These are phyloP conservation scores for Phoxinus dragarum DNA, from an alignment of 2,797 vertebrate species.

Conservation along the genomic window DNA sequence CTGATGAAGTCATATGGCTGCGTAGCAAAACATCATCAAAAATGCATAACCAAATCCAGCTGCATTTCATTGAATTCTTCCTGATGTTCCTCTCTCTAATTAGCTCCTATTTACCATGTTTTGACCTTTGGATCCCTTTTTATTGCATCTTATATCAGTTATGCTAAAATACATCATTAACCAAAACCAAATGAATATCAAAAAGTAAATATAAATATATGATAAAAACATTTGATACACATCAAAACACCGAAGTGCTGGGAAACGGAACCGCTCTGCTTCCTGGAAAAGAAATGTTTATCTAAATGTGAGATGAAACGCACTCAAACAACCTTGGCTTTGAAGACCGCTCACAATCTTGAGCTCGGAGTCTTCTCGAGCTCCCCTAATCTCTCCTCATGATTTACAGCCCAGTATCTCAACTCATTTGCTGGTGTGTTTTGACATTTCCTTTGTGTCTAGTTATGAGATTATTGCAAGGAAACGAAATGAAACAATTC, in stretches of 20 bases:
- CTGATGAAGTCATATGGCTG: neutral
- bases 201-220: neutral
- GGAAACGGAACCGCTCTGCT: neutral
- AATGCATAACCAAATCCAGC: neutral
- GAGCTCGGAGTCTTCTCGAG: neutral
- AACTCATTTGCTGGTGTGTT: constrained; percentile 17
- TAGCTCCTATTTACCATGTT: neutral
- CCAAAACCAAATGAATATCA: neutral
- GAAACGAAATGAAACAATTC: neutral
- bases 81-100: neutral
- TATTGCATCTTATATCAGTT: neutral
- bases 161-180: constrained; percentile 12
- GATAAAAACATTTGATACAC: constrained; percentile 14
- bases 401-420: constrained; percentile 6
- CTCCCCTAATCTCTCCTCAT: constrained; percentile 21
- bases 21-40: neutral
- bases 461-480: constrained; percentile 14
- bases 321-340: constrained; percentile 8
- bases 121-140: neutral
- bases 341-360: constrained; percentile 17
- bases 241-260: neutral
- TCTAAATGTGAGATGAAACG: constrained; percentile 34
- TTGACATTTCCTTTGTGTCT: constrained; percentile 19
- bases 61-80: neutral
- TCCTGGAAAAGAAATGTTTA: constrained; percentile 48